Conservation (phyloP, 2,797 vertebrate genomes). For the Trachops cirrhosus region DNA sequence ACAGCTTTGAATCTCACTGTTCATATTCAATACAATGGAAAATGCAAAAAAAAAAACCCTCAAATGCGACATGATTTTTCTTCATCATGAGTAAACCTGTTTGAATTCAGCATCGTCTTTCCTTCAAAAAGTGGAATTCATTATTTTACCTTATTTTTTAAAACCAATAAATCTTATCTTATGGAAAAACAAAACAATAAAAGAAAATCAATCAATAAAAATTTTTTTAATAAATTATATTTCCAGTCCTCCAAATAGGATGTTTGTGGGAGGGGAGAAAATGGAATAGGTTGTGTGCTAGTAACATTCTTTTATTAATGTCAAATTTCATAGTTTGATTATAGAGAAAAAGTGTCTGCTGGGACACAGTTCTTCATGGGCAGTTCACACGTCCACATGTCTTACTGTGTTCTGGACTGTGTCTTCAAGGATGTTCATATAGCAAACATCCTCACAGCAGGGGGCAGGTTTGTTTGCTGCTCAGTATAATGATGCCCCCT, state of each 20-base stretch:
- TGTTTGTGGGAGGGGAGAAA: not conserved
- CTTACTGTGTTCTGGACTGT: not conserved
- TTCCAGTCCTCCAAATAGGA: not conserved
- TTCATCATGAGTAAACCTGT: not conserved
- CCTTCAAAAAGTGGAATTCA: conserved; percentile 17
- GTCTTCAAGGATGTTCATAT: not conserved
- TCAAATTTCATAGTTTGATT: not conserved
- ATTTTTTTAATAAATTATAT: not conserved
- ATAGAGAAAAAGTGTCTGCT: not conserved
- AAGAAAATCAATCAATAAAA: not conserved
- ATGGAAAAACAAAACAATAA: not conserved
- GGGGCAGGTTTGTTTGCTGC: not conserved
- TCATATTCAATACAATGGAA: conserved; percentile 27
- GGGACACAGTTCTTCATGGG: not conserved
- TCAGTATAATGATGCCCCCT: not conserved
- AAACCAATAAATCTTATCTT: conserved; percentile 54
- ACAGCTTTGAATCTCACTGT: conserved; percentile 42
- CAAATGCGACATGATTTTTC: not conserved
- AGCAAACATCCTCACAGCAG: not conserved
- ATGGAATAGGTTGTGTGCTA: not conserved
- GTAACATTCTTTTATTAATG: not conserved
- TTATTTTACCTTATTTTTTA: not conserved
- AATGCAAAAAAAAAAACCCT: not conserved
- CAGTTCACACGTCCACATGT: not conserved
- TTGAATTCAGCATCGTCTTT: not conserved